Evolutionary conservation across 2,113 vertebrate genomes (phyloP).

Genomic region (Xyliphius kryptos): DNA sequence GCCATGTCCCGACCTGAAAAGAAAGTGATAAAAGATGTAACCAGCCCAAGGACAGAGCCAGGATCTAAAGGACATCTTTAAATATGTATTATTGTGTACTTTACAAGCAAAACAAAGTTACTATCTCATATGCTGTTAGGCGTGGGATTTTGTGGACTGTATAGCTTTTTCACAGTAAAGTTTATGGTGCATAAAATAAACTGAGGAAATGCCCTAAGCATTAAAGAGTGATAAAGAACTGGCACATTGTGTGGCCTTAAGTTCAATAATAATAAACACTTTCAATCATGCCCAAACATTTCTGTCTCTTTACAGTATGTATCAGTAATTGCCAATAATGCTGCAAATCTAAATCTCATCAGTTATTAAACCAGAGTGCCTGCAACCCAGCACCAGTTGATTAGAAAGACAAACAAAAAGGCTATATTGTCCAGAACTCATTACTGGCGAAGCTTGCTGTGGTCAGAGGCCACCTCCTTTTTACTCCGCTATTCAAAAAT

Average conservation of each 20-base stretch:
- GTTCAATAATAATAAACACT: slow-evolving; percentile 20
- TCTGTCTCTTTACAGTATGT: slow-evolving; percentile 3
- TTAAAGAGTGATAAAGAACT: slow-evolving; percentile 27
- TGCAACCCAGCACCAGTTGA: slow-evolving; percentile 20
- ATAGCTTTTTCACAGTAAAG: slow-evolving; percentile 27
- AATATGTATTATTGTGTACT: slow-evolving; percentile 1
- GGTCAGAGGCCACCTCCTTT: slow-evolving; percentile 29
- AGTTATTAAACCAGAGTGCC: slow-evolving; percentile 17
- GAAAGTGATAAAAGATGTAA: slow-evolving; percentile 31
- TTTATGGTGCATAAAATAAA: slow-evolving; percentile 40
- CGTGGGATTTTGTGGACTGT: slow-evolving; percentile 10
- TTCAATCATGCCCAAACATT: slow-evolving; percentile 14
- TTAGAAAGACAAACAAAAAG: slow-evolving; percentile 25
- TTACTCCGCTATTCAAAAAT: slow-evolving; percentile 23
- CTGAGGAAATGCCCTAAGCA: slow-evolving; percentile 25
- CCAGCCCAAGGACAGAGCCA: slow-evolving; percentile 2
- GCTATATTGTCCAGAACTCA: slow-evolving; percentile 23
- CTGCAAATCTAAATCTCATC: slow-evolving; percentile 23
- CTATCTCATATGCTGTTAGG: slow-evolving; percentile 19
- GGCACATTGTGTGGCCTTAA: slow-evolving; percentile 24
- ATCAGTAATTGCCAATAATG: slow-evolving; percentile 11
- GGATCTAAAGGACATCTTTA: neutral
- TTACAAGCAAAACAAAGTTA: slow-evolving; percentile 22
- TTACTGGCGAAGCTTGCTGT: slow-evolving; percentile 18
- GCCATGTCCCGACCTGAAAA: slow-evolving; percentile 84